A percentile compares a stretch with the other conserved stretches of the same genome.
Conservation (phyloP, 2,888 invertebrate genomes). For the Drosophila borealis region DNA sequence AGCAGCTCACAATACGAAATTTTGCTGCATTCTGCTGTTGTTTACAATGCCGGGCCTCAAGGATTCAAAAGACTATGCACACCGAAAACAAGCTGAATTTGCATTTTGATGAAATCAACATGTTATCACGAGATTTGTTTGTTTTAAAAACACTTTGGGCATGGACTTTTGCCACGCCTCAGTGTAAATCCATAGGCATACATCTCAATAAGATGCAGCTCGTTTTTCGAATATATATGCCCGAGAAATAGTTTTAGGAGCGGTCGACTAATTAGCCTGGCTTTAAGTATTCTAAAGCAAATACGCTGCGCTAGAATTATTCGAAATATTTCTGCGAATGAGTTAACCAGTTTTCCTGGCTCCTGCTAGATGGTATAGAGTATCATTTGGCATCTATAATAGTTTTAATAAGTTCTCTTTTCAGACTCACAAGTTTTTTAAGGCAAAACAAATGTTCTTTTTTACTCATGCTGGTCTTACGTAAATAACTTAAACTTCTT, state of each 20-base stretch:
- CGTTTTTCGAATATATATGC: background rate
- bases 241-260: background rate
- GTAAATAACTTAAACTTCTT: too few relatives aligned
- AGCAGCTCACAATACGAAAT: constrained; percentile 51
- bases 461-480: too few relatives aligned
- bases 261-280: background rate
- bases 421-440: too few relatives aligned
- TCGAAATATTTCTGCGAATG: too few relatives aligned
- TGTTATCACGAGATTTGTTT: constrained; percentile 42
- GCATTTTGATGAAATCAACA: constrained; percentile 63
- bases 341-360: too few relatives aligned
- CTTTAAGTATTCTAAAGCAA: too few relatives aligned
- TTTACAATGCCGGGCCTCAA: constrained; percentile 4
- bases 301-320: too few relatives aligned
- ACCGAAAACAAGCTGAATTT: constrained; percentile 44
- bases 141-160: constrained; percentile 1
- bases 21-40: constrained; percentile 11
- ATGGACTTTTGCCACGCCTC: background rate
- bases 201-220: background rate
- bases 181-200: background rate
- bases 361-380: too few relatives aligned
- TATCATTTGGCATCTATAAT: too few relatives aligned
- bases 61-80: constrained; percentile 19
- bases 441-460: too few relatives aligned
- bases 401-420: too few relatives aligned